These are phyloP conservation scores for Subacronicta megacephala DNA, from an alignment of 2,888 invertebrate species.

Conservation along the genomic window DNA sequence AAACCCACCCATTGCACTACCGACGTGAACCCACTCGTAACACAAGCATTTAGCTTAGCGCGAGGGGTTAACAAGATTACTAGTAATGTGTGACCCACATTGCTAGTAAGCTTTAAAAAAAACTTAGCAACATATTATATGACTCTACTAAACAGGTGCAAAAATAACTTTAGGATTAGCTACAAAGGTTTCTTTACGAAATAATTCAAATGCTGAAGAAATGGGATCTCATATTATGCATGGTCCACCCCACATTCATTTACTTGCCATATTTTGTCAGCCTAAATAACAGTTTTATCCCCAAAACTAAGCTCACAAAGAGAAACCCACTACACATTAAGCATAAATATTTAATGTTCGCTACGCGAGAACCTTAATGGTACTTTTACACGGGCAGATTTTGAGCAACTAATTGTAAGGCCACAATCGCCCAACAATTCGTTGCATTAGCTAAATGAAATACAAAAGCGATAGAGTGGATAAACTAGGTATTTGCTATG, in stretches of 20 bases:
- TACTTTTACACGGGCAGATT: constrained; percentile 19
- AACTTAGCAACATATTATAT: too few relatives aligned
- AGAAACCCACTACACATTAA: constrained; percentile 40
- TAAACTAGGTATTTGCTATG: too few relatives aligned
- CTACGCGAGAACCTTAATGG: constrained; percentile 16
- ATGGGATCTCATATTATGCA: constrained; percentile 3
- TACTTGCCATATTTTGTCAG: constrained; percentile 16
- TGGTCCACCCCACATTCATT: background rate
- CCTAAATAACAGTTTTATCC: constrained; percentile 33
- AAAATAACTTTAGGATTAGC: too few relatives aligned
- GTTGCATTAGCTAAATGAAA: too few relatives aligned
- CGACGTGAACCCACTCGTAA: too few relatives aligned
- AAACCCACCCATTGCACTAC: too few relatives aligned
- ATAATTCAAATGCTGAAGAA: constrained; percentile 19
- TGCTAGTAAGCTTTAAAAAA: too few relatives aligned
- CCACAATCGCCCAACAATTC: background rate
- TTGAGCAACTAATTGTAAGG: background rate
- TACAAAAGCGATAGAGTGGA: too few relatives aligned
- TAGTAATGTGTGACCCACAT: too few relatives aligned
- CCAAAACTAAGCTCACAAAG: constrained; percentile 43
- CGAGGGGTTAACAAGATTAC: too few relatives aligned
- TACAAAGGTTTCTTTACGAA: background rate
- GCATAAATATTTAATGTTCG: constrained; percentile 39
- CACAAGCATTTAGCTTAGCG: too few relatives aligned
- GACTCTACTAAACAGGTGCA: too few relatives aligned